A percentile compares a stretch with the other conserved stretches of the same genome.
These are phyloP conservation scores for Takifugu ocellatus DNA, from an alignment of 2,797 vertebrate species.

Conservation along the genomic window DNA sequence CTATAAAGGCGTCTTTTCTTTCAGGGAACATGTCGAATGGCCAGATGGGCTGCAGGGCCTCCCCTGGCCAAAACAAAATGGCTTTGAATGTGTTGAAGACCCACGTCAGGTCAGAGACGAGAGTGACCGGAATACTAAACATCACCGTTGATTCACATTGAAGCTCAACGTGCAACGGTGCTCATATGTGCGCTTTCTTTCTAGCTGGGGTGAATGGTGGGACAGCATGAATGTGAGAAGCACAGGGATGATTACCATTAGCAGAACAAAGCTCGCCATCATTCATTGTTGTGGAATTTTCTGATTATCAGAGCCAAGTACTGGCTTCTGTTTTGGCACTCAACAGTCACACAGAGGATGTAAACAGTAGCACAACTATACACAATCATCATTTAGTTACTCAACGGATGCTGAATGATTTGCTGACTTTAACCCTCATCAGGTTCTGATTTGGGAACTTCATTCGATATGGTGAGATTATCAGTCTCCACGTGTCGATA, in stretches of 20 bases:
- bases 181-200: conserved; percentile 13
- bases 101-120: conserved; percentile 49
- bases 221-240: background rate
- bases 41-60: conserved; percentile 67
- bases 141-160: conserved; percentile 33
- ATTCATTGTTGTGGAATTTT: conserved; percentile 3
- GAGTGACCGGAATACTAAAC: conserved; percentile 69
- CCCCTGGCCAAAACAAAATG: conserved; percentile 63
- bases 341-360: conserved; percentile 16
- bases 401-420: conserved; percentile 23
- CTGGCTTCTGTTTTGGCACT: conserved; percentile 44
- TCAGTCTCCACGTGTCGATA: conserved; percentile 5
- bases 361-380: conserved; percentile 33
- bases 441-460: conserved; percentile 7
- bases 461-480: conserved; percentile 1
- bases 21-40: conserved; percentile 45
- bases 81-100: conserved; percentile 64
- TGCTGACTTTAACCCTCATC: conserved; percentile 13
- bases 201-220: conserved; percentile 6
- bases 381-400: conserved; percentile 55
- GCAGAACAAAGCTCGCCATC: conserved; percentile 12
- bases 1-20: conserved; percentile 66
- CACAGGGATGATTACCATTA: background rate
- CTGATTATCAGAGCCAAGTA: conserved; percentile 14
- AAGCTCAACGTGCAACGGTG: conserved; percentile 26